phyloP scores from a whole-genome alignment of 2,113 vertebrate species.

The Furnarius figulus region DNA sequence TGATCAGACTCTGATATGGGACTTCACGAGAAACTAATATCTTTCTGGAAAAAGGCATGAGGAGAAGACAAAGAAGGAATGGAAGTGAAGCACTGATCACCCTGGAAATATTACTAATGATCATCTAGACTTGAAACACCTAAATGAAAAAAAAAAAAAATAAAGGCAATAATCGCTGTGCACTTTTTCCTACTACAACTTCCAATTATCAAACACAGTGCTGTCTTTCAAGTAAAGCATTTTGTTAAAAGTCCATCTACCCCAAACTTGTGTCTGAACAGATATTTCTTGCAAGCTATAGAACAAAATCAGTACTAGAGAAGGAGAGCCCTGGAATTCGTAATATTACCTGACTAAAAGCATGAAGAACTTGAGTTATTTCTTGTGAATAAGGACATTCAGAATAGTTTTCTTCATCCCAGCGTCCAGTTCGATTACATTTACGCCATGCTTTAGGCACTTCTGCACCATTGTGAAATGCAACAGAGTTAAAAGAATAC shows the following conservation, averaged over 20 bases:
- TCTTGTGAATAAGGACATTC: conserved; percentile 87
- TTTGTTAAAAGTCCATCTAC: background rate
- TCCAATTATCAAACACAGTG: background rate
- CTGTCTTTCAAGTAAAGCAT: background rate
- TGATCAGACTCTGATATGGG: background rate
- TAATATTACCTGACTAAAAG: conserved; percentile 83
- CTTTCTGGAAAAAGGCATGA: background rate
- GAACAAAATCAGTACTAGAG: background rate
- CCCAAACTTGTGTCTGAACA: background rate
- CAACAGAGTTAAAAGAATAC: conserved; percentile 69
- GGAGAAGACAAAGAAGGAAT: background rate
- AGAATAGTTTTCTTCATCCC: conserved; percentile 88
- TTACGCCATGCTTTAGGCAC: conserved; percentile 86
- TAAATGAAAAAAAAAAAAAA: background rate
- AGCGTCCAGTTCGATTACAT: conserved; percentile 82
- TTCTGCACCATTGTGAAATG: conserved; percentile 32
- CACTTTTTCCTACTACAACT: background rate
- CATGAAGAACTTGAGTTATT: conserved; percentile 85
- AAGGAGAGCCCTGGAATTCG: background rate
- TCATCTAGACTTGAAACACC: background rate
- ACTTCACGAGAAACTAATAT: background rate
- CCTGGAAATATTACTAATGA: background rate
- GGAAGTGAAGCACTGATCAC: background rate
- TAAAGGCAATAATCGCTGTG: background rate
- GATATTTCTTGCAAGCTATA: background rate